These are phyloP conservation scores for Tenualosa ilisha DNA, from an alignment of 2,797 vertebrate genomes.

Conservation along the genomic window DNA sequence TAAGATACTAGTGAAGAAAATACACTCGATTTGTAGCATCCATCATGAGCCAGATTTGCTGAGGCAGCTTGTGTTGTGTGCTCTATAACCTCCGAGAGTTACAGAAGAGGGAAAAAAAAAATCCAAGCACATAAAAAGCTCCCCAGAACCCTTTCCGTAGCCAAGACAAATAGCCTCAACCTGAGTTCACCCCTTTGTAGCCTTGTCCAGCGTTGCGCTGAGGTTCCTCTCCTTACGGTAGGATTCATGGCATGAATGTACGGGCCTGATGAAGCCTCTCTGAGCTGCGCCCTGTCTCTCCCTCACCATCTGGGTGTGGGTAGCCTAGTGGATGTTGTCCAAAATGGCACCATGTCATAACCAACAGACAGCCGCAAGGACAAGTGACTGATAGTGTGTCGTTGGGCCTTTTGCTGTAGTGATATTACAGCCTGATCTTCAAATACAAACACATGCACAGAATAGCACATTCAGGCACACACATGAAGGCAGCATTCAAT, in stretches of 20 bases:
- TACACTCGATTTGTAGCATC: slow-evolving; percentile 58
- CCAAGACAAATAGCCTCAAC: slow-evolving; percentile 65
- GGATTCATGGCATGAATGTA: slow-evolving; percentile 63
- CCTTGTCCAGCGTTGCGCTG: not conserved
- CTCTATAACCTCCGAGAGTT: slow-evolving; percentile 63
- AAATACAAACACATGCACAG: not conserved
- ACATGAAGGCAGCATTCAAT: not conserved
- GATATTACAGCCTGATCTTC: slow-evolving; percentile 3
- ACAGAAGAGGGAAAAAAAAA: slow-evolving; percentile 51
- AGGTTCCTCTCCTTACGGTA: slow-evolving; percentile 55
- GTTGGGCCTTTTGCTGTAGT: not conserved
- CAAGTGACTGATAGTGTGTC: slow-evolving; percentile 46
- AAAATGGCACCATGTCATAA: slow-evolving; percentile 70
- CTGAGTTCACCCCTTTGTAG: slow-evolving; percentile 65
- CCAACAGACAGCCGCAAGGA: slow-evolving; percentile 68
- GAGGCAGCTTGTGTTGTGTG: slow-evolving; percentile 67
- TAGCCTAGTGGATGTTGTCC: slow-evolving; percentile 68
- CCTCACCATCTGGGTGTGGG: slow-evolving; percentile 68
- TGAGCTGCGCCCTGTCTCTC: slow-evolving; percentile 45
- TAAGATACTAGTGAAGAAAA: slow-evolving; percentile 16
- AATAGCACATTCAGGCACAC: not conserved
- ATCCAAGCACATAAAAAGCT: slow-evolving; percentile 61
- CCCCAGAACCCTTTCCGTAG: slow-evolving; percentile 53
- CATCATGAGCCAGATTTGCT: slow-evolving; percentile 64
- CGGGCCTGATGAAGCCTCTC: slow-evolving; percentile 65